phyloP scores from a whole-genome alignment of 2,888 invertebrate genomes.

The Tenthredo notha region DNA sequence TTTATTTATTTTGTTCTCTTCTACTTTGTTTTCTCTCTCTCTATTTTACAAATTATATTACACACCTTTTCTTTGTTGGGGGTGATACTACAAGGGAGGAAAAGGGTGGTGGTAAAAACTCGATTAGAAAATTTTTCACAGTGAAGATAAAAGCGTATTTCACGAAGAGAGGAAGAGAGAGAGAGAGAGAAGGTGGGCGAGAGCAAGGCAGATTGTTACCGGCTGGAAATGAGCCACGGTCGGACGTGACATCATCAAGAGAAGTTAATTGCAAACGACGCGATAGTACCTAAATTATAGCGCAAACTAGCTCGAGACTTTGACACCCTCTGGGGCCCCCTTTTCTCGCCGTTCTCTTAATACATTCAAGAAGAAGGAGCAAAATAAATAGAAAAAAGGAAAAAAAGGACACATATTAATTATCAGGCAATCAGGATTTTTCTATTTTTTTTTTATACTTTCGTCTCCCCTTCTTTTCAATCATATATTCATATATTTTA shows the following conservation, averaged over 20 bases:
- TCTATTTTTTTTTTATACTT: neutral
- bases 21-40: neutral
- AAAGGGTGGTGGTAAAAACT: neutral
- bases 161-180: neutral
- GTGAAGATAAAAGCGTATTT: conserved; percentile 45
- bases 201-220: conserved; percentile 67
- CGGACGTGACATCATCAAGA: conserved; percentile 74
- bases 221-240: conserved; percentile 73
- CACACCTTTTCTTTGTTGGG: neutral
- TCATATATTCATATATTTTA: neutral
- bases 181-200: neutral
- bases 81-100: neutral
- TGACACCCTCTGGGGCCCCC: conserved; percentile 58
- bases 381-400: neutral
- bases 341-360: conserved; percentile 31
- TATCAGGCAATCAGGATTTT: neutral
- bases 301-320: conserved; percentile 73
- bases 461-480: neutral
- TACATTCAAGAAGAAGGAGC: conserved; percentile 29
- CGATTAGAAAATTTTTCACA: conserved; percentile 51
- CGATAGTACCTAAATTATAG: conserved; percentile 70
- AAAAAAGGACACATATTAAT: neutral
- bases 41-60: conserved; percentile 10
- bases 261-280: conserved; percentile 75
- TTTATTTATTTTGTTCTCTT: neutral